Evolutionary conservation across 2,113 vertebrate genomes (phyloP).

Genomic region (Phasianus colchicus): DNA sequence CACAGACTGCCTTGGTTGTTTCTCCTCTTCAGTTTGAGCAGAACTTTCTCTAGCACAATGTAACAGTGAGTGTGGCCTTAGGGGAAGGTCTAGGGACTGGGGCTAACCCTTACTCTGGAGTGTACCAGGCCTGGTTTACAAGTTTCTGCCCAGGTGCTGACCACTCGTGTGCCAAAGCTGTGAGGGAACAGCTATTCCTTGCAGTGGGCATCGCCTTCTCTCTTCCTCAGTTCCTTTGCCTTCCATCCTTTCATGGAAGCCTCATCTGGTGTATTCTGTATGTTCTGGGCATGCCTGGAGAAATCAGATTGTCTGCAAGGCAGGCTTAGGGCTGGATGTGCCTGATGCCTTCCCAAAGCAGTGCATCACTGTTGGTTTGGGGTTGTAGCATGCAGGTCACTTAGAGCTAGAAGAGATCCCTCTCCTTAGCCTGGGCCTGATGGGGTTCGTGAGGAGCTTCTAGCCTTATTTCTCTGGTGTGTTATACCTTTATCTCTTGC

Average conservation of each 20-base stretch:
- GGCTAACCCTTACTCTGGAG: not conserved
- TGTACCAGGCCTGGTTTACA: not conserved
- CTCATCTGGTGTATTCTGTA: not conserved
- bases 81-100: not conserved
- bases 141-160: not conserved
- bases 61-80: not conserved
- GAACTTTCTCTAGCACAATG: not conserved
- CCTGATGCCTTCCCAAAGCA: not conserved
- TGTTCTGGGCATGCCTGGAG: not conserved
- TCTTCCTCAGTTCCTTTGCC: not conserved
- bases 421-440: not conserved
- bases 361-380: not conserved
- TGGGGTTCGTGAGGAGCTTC: not conserved
- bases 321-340: not conserved
- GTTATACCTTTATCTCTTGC: not conserved
- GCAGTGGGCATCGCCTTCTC: not conserved
- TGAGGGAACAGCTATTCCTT: not conserved
- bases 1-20: not conserved
- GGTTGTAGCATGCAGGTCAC: not conserved
- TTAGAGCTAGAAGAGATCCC: not conserved
- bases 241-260: not conserved
- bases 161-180: constrained; percentile 34
- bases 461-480: not conserved
- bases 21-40: not conserved
- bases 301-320: rapidly evolving